Evolutionary conservation across 1,140 invertebrate species (phyloP), one percentile per base, ranked within the genome.

Genomic region (Octopus sinensis): DNA sequence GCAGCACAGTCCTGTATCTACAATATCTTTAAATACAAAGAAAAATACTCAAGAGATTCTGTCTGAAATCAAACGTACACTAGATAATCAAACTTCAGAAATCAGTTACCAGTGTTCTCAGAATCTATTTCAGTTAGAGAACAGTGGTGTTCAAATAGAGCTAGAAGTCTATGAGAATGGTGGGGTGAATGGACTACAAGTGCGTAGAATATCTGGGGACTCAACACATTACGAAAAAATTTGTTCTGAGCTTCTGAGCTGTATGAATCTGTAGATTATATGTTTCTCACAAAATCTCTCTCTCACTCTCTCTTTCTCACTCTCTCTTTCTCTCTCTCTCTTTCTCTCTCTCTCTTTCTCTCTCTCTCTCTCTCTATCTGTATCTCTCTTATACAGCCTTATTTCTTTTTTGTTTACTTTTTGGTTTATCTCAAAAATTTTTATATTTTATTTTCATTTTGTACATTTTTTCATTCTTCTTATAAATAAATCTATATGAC

Each of bases 131-230:
- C 90, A 88, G 83, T 89, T 96, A 79, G 94, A 95, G 89, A 96
- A 95, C 88, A 95, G 94, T 5, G 95, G 95, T 5, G 94, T 96
- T 84, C 95, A 96, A 89, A 96, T 97, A 77, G 96, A 97, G 88
- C 88, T 97, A 83, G 94, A 95, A 86, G 94, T 97, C 1, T 95
- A 93, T 87, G 86, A 88, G 68, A 87, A 87, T 9, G 85, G 86
- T 0, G 84, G 86, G 73, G 86, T 89, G 43, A 96, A 96, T 85
- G 95, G 96, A 7, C 93, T 98, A 82, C 97, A 97, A 87, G 94
- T 98, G 93, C 91, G 96, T 81, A 92, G 96, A 88, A 96, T 98
- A 83, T 97, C 96, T 0, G 96, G 96, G 4, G 96, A 98, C 91
- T 95, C 96, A 89, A 92, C 95, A 82, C 95, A 96, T 88, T 97